These are phyloP conservation scores for Aphyosemion australe DNA, from an alignment of 2,113 vertebrate genomes.

Conservation along the genomic window DNA sequence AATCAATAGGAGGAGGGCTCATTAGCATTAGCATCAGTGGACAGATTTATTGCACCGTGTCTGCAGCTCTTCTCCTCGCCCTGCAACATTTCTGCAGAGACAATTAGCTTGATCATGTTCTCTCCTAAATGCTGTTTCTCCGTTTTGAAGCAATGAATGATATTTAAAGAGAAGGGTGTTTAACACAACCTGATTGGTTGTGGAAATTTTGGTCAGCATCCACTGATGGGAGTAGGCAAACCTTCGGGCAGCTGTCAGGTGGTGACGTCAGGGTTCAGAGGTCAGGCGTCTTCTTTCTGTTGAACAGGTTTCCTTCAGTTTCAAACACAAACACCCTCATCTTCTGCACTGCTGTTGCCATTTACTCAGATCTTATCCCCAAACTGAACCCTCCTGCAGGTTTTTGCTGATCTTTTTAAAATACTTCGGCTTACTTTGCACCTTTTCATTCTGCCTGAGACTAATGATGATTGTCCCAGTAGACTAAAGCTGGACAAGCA, in stretches of 20 bases:
- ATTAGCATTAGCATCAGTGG: conserved; percentile 35
- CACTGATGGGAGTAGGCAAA: conserved; percentile 25
- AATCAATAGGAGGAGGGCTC: conserved; percentile 57
- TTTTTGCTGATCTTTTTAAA: conserved; percentile 5
- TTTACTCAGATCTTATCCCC: too few relatives aligned
- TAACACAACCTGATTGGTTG: conserved; percentile 6
- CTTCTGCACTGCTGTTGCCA: too few relatives aligned
- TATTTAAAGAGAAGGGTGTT: conserved; percentile 18
- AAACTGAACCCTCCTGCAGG: too few relatives aligned
- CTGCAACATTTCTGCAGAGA: conserved; percentile 34
- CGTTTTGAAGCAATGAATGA: conserved; percentile 24
- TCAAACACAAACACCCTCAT: background rate
- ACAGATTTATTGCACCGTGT: conserved; percentile 43
- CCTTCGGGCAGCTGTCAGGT: conserved; percentile 32
- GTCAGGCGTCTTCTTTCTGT: conserved; percentile 24
- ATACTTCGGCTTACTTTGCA: conserved; percentile 30
- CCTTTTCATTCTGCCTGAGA: conserved; percentile 30
- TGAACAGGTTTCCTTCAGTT: conserved; percentile 11
- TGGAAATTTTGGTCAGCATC: conserved; percentile 7
- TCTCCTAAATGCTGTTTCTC: conserved; percentile 42
- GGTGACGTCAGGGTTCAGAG: conserved; percentile 55
- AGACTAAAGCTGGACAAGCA: background rate
- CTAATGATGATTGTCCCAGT: background rate
- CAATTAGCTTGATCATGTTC: conserved; percentile 54
- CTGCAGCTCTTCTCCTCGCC: conserved; percentile 17